Evolutionary conservation across 2,113 vertebrate species (phyloP), one percentile per base, ranked within the genome.

Genomic region (Coturnix japonica): DNA sequence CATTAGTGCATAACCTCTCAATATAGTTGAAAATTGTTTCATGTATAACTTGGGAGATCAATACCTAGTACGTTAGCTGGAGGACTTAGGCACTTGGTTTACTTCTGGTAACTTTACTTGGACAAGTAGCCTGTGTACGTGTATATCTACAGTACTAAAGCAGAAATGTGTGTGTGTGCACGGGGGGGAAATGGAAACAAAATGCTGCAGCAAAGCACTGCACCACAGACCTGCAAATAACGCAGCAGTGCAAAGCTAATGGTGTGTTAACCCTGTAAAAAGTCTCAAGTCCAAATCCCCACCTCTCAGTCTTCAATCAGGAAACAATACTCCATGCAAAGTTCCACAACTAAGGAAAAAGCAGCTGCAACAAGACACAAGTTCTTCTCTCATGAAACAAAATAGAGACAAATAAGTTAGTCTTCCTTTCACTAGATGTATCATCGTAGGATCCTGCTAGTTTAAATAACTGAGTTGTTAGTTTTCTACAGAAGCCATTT

Each of bases 21-120:
- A 93, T 97, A 97, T 31, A 16, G 85, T 93, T 88, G 89, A 86
- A 93, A 96, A 93, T 81, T 73, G 79, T 97, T 96, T 95, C 94
- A 94, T 53, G n/a, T 92, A 9, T 96, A 94, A 95, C 95, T 95
- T 96, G 95, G 97, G 96, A 96, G 96, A 96, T 95, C 95, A 95
- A 96, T 87, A 96, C 96, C 96, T 96, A 98, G 89, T 83, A 97
- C 87, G 73, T 96, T 94, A 97, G 97, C 96, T 95, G 96, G 97
- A 97, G 96, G 95, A 97, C 96, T 96, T 97, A 98, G 98, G 97
- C 97, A 97, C 97, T 98, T 98, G 97, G 96, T 97, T 97, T 96
- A 96, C 96, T 96, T 83, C 83, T 95, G 96, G 57, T 96, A 95
- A 88, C 96, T 97, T 97, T 84, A 97, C 93, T 95, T 96, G 96